phyloP scores from a whole-genome alignment of 2,113 vertebrate species.

The Hyla sarda region DNA sequence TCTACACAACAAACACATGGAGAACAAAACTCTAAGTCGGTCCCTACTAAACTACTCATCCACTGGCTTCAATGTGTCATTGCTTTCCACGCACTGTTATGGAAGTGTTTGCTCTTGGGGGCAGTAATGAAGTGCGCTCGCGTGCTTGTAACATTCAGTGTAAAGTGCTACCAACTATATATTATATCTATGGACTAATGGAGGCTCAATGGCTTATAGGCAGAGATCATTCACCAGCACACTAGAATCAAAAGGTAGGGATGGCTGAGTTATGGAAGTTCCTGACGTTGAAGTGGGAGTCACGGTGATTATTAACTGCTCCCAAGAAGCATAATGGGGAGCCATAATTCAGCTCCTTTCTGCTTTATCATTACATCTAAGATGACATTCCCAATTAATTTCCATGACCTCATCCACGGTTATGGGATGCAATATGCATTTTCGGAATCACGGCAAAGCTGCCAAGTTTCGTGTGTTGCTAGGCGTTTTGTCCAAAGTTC shows the following conservation, averaged over 20 bases:
- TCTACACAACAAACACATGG: background rate
- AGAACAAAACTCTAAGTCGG: background rate
- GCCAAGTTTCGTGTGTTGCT: slow-evolving; percentile 49
- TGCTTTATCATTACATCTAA: slow-evolving; percentile 61
- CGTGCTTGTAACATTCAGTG: slow-evolving; percentile 41
- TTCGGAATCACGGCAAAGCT: slow-evolving; percentile 58
- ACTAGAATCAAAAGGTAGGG: slow-evolving; percentile 53
- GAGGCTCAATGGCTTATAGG: slow-evolving; percentile 56
- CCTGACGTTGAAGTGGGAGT: slow-evolving; percentile 55
- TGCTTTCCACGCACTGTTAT: slow-evolving; percentile 5
- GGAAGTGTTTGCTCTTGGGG: slow-evolving; percentile 31
- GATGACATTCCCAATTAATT: slow-evolving; percentile 61
- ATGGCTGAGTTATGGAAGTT: slow-evolving; percentile 55
- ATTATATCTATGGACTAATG: slow-evolving; percentile 51
- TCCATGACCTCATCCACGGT: slow-evolving; percentile 60
- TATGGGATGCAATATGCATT: slow-evolving; percentile 60
- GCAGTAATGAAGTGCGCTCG: slow-evolving; percentile 40
- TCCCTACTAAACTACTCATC: background rate
- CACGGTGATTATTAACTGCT: slow-evolving; percentile 59
- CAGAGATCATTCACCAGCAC: slow-evolving; percentile 54
- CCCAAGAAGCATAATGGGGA: slow-evolving; percentile 58
- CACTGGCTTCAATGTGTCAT: background rate
- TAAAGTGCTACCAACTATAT: slow-evolving; percentile 54
- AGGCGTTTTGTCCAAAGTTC: slow-evolving; percentile 50
- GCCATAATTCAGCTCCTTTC: slow-evolving; percentile 57